Evolutionary conservation across 2,888 invertebrate genomes (phyloP).

Genomic region (Macropis europaea): DNA sequence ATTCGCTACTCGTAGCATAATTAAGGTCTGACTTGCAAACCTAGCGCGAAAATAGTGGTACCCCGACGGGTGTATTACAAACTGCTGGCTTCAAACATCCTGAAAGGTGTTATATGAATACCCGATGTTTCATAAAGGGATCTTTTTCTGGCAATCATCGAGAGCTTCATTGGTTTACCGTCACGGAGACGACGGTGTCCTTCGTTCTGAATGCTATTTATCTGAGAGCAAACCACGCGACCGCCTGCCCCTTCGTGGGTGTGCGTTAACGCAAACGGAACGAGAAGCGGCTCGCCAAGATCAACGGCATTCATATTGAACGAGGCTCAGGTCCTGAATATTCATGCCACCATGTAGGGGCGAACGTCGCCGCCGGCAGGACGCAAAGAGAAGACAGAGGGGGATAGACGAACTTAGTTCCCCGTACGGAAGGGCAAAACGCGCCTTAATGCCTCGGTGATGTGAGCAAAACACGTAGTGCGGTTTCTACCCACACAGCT

Average conservation of each 20-base stretch:
- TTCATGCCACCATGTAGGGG: conserved; percentile 72
- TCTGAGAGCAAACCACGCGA: conserved; percentile 49
- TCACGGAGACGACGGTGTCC: conserved; percentile 38
- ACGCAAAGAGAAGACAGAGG: conserved; percentile 43
- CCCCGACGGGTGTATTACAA: too few relatives aligned
- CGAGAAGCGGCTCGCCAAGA: conserved; percentile 72
- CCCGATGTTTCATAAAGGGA: too few relatives aligned
- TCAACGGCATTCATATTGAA: conserved; percentile 78
- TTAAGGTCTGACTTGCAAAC: too few relatives aligned
- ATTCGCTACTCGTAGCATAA: too few relatives aligned
- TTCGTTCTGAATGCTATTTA: conserved; percentile 62
- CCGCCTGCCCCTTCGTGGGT: conserved; percentile 43
- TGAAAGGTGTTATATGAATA: too few relatives aligned
- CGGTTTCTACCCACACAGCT: conserved; percentile 48
- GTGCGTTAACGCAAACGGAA: conserved; percentile 68
- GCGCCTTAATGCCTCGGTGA: conserved; percentile 64
- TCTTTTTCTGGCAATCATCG: conserved; percentile 25
- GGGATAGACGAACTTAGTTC: conserved; percentile 57
- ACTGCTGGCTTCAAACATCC: too few relatives aligned
- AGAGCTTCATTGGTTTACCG: conserved; percentile 22
- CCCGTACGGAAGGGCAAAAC: conserved; percentile 64
- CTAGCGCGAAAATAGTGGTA: too few relatives aligned
- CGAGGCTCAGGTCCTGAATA: conserved; percentile 75
- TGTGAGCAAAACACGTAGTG: conserved; percentile 68
- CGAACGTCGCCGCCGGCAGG: conserved; percentile 52